These are phyloP conservation scores for Lepas anatifera DNA, from an alignment of 2,888 invertebrate species.

Conservation along the genomic window DNA sequence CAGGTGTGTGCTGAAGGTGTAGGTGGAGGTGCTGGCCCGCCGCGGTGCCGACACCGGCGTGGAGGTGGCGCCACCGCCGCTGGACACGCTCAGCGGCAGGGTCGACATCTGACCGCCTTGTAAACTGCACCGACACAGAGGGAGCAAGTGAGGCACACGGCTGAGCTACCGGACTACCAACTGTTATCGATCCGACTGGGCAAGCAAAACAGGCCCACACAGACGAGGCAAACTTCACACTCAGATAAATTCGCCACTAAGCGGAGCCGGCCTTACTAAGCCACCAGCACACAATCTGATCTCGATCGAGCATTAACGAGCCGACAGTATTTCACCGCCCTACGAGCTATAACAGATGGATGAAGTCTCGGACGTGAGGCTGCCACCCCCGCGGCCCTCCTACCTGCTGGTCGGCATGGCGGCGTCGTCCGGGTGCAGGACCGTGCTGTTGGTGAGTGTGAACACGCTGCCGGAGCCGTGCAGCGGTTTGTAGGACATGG, in stretches of 20 bases:
- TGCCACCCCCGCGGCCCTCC: not conserved
- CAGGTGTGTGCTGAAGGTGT: constrained; percentile 59
- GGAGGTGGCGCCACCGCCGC: constrained; percentile 38
- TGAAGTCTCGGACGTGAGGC: no score
- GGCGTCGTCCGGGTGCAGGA: constrained; percentile 67
- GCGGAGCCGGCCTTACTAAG: no score
- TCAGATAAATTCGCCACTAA: no score
- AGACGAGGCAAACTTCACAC: no score
- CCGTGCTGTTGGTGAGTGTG: constrained; percentile 77
- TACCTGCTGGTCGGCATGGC: constrained; percentile 23
- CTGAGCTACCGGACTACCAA: no score
- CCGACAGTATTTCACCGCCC: no score
- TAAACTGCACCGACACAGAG: not conserved
- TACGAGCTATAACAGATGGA: no score
- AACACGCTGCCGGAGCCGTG: constrained; percentile 54
- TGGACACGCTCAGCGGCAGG: constrained; percentile 24
- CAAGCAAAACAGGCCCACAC: no score
- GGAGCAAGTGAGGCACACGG: not conserved
- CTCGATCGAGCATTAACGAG: no score
- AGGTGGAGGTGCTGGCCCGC: constrained; percentile 45
- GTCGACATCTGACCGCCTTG: constrained; percentile 14
- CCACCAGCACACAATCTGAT: no score
- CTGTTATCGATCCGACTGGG: no score
- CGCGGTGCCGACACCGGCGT: constrained; percentile 25
- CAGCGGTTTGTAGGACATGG: not conserved